Base-by-base conservation (phyloP, 2,797 vertebrate species). In the Hozukius guyotensis region DNA sequence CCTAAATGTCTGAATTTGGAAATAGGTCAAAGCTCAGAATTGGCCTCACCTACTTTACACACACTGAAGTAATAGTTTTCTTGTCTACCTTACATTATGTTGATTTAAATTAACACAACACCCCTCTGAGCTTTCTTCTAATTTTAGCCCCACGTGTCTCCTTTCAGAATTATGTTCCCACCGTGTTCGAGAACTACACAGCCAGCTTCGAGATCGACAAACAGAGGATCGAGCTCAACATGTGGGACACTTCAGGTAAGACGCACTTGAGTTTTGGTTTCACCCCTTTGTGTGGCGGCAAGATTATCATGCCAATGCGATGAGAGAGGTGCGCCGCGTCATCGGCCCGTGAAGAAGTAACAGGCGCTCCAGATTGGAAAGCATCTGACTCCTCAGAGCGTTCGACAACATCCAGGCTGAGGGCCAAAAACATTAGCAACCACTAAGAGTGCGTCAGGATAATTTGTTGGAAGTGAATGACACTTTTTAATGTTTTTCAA, bases 161-260 rank as follows among this genome's bases (percentile, higher is more conserved):
- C 0, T 94, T 93, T 38, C 93, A 99, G 98, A 98, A 95, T 87
- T 99, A 99, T 67, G 96, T 97, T 79, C 96, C 98, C 88, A 99
- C 97, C 7, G 97, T 99, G 82, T 99, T 99, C 80, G 98, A 98
- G 94, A 98, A 99, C 88, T 99, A 99, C 95, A 99, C 97, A 0
- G 98, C 98, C 71, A 98, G 98, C 91, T 99, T 99, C 61, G 97
- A 99, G 95, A 98, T 99, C 78, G 97, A 99, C 85, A 98, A 98
- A 88, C 97, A 98, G 93, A 96, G 98, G 94, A 99, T 98, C 77
- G 97, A 99, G 93, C 96, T 99, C 92, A 98, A 98, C 96, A 99
- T 99, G 98, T 99, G 98, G 98, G 98, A 99, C 91, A 99, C 98
- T 53, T 98, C 98, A 95, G 98, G 98, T 99, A 93, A 92, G 93